A percentile compares a stretch with the other conserved stretches of the same genome.
Evolutionary conservation across 23 tunicate genomes (phyloP).

Genomic region (Clavelina lepadiformis): DNA sequence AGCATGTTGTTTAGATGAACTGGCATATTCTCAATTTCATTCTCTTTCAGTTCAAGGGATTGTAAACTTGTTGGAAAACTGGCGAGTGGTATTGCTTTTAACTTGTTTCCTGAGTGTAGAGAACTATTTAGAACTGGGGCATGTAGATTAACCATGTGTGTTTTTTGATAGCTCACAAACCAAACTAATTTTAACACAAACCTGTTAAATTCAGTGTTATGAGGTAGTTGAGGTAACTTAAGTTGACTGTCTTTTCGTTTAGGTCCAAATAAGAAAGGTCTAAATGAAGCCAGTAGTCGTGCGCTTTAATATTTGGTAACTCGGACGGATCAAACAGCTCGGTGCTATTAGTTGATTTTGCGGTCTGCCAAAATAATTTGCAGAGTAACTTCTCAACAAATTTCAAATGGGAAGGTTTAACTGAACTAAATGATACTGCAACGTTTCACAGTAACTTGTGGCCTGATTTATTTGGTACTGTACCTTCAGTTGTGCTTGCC

Average conservation of each 20-base stretch:
- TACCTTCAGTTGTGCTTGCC: conserved; percentile 11
- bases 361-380: background rate
- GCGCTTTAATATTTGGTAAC: conserved; percentile 27
- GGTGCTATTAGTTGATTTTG: background rate
- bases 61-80: conserved; percentile 25
- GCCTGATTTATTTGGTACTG: too few species aligned
- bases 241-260: conserved; percentile 7
- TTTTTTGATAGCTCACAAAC: too few species aligned
- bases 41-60: conserved; percentile 22
- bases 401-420: too few species aligned
- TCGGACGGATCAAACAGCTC: conserved; percentile 1
- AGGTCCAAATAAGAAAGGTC: conserved; percentile 34
- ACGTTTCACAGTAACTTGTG: background rate
- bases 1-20: conserved; percentile 8
- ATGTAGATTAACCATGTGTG: too few species aligned
- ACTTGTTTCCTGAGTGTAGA: conserved; percentile 40
- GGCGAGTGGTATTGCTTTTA: conserved; percentile 33
- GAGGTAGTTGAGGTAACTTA: conserved; percentile 29
- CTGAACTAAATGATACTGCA: too few species aligned
- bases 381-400: background rate
- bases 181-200: too few species aligned
- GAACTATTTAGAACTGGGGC: too few species aligned
- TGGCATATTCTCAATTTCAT: conserved; percentile 42
- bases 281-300: conserved; percentile 39
- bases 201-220: conserved; percentile 37